Percentiles rank a stretch among this genome's conserved stretches.
phyloP scores from a whole-genome alignment of 2,797 vertebrate genomes.

The Diplodus puntazzo region DNA sequence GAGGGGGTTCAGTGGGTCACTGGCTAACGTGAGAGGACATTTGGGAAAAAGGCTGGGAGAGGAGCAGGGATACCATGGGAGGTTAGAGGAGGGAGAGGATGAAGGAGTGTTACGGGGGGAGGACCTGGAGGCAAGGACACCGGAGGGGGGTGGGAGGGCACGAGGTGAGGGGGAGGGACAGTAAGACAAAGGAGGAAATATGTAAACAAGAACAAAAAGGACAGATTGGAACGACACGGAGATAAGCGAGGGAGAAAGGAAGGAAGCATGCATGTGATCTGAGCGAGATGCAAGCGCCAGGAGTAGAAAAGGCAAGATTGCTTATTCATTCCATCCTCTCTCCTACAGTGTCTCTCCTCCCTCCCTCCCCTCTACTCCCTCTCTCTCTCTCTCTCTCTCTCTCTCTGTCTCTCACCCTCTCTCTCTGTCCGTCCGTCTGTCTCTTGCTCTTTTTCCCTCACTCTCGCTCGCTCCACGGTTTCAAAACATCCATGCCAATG shows the following conservation, averaged over 20 bases:
- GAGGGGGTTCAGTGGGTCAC: slow-evolving; percentile 76
- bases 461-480: slow-evolving; percentile 67
- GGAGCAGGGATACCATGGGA: slow-evolving; percentile 38
- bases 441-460: slow-evolving; percentile 47
- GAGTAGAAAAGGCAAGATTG: slow-evolving; percentile 82
- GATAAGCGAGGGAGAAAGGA: slow-evolving; percentile 59
- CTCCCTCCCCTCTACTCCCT: slow-evolving; percentile 55
- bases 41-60: slow-evolving; percentile 57
- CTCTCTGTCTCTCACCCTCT: slow-evolving; percentile 32
- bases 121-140: slow-evolving; percentile 58
- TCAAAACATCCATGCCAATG: slow-evolving; percentile 72
- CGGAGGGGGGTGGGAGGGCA: slow-evolving; percentile 39
- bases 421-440: slow-evolving; percentile 45
- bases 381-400: slow-evolving; percentile 47
- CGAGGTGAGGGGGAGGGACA: slow-evolving; percentile 51
- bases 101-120: slow-evolving; percentile 45
- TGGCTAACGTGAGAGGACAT: slow-evolving; percentile 71
- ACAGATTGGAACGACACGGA: slow-evolving; percentile 62
- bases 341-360: slow-evolving; percentile 67
- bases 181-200: slow-evolving; percentile 65
- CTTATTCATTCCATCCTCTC: slow-evolving; percentile 83
- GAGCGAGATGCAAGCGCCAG: slow-evolving; percentile 75
- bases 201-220: slow-evolving; percentile 60
- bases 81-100: slow-evolving; percentile 50
- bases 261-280: slow-evolving; percentile 78